A percentile compares a stretch with the other conserved stretches of the same genome.
These are phyloP conservation scores for Orthosia cruda DNA, from an alignment of 2,888 invertebrate species.

Conservation along the genomic window DNA sequence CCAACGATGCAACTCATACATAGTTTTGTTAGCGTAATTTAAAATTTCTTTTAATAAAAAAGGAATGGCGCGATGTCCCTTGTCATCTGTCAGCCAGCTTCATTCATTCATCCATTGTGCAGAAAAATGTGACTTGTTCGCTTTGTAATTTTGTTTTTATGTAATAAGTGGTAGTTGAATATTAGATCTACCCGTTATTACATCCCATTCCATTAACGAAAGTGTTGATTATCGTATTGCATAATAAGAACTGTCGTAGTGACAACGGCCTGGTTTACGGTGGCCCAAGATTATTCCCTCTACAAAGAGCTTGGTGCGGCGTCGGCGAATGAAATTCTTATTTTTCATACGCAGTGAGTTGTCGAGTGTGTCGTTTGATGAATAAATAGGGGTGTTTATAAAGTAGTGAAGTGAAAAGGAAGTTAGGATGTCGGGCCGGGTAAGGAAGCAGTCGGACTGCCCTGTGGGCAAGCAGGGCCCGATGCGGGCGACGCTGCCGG, in stretches of 20 bases:
- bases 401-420: constrained; percentile 71
- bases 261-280: constrained; percentile 62
- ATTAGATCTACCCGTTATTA: constrained; percentile 79
- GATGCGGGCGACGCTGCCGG: constrained; percentile 95
- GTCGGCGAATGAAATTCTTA: constrained; percentile 83
- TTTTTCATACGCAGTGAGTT: constrained; percentile 80
- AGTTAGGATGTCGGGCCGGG: constrained; percentile 91
- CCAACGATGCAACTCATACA: constrained; percentile 32
- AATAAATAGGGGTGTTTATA: constrained; percentile 72
- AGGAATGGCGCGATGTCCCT: constrained; percentile 90
- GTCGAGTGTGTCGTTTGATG: constrained; percentile 75
- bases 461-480: constrained; percentile 93
- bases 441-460: constrained; percentile 94
- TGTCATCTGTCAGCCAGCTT: constrained; percentile 91
- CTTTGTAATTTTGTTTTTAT: constrained; percentile 87
- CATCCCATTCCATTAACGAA: constrained; percentile 76
- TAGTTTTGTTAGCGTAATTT: constrained; percentile 60
- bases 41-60: constrained; percentile 71
- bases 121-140: constrained; percentile 90
- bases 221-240: constrained; percentile 72
- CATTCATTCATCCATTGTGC: constrained; percentile 90
- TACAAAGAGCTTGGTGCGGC: constrained; percentile 89
- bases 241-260: constrained; percentile 66
- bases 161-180: constrained; percentile 82
- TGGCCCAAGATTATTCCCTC: constrained; percentile 80